phyloP scores from a whole-genome alignment of 2,797 vertebrate genomes.

The Apogon talboti region DNA sequence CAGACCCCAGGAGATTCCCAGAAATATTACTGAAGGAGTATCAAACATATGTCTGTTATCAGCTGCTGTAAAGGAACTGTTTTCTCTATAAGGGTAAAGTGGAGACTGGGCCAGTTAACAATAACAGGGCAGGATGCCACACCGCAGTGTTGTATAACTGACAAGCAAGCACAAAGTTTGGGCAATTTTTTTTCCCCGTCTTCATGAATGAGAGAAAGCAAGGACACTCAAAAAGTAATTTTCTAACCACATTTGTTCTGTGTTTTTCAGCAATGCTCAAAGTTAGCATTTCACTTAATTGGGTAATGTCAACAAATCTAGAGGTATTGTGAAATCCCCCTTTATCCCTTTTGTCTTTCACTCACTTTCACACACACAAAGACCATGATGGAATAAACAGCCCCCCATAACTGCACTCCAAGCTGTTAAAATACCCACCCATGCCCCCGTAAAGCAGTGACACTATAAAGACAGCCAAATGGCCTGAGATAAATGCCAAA shows the following conservation, averaged over 20 bases:
- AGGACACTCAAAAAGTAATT: conserved; percentile 41
- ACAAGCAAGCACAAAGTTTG: conserved; percentile 57
- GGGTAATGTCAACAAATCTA: conserved; percentile 46
- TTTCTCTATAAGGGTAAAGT: conserved; percentile 47
- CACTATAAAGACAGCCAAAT: conserved; percentile 57
- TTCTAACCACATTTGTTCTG: conserved; percentile 66
- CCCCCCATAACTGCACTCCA: conserved; percentile 29
- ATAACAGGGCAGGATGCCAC: conserved; percentile 72
- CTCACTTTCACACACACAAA: conserved; percentile 45
- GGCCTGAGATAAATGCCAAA: conserved; percentile 40
- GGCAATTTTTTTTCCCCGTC: conserved; percentile 38
- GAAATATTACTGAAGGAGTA: conserved; percentile 45
- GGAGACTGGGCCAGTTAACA: conserved; percentile 57
- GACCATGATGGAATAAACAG: conserved; percentile 34
- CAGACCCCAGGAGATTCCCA: conserved; percentile 40
- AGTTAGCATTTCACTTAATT: conserved; percentile 51
- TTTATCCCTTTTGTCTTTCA: conserved; percentile 32
- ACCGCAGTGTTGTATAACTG: conserved; percentile 76
- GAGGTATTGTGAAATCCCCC: conserved; percentile 60
- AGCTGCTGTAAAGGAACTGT: conserved; percentile 34
- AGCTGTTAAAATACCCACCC: conserved; percentile 39
- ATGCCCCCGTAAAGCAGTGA: conserved; percentile 34
- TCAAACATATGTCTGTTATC: conserved; percentile 59
- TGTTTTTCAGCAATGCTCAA: conserved; percentile 36
- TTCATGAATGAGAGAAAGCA: conserved; percentile 65